Evolutionary conservation across 2,888 invertebrate species (phyloP).

Genomic region (Galeruca laticollis): DNA sequence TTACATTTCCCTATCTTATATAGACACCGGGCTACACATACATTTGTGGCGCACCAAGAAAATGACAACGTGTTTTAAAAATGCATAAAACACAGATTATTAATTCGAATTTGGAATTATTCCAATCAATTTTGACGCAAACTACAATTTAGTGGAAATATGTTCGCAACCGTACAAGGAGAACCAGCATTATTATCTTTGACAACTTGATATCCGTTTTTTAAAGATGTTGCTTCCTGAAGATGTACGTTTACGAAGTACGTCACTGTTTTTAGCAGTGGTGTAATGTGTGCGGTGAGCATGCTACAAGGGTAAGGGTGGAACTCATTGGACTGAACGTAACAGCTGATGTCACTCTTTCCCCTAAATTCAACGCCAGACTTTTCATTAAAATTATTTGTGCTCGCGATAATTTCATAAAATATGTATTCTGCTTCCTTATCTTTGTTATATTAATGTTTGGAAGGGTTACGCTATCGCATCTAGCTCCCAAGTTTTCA

Average conservation of each 20-base stretch:
- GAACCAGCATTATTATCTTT: too few species aligned
- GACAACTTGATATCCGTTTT: background rate
- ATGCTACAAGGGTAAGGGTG: slow-evolving; percentile 66
- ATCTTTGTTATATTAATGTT: slow-evolving; percentile 59
- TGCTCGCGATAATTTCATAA: slow-evolving; percentile 65
- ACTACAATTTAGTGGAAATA: too few species aligned
- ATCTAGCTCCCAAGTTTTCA: slow-evolving; percentile 39
- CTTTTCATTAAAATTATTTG: slow-evolving; percentile 68
- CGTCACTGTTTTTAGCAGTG: slow-evolving; percentile 42
- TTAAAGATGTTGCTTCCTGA: slow-evolving; percentile 13
- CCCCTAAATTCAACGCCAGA: slow-evolving; percentile 62
- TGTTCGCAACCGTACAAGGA: too few species aligned
- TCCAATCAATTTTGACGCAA: too few species aligned
- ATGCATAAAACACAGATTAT: too few species aligned
- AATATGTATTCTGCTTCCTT: slow-evolving; percentile 66
- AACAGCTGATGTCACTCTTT: slow-evolving; percentile 69
- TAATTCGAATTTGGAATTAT: too few species aligned
- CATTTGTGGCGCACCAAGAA: too few species aligned
- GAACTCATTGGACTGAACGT: slow-evolving; percentile 67
- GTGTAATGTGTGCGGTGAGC: slow-evolving; percentile 63
- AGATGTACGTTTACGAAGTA: slow-evolving; percentile 19
- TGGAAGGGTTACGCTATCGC: slow-evolving; percentile 48
- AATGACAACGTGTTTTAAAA: too few species aligned
- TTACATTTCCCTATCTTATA: too few species aligned
- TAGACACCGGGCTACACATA: too few species aligned